phyloP scores from a whole-genome alignment of 2,888 invertebrate genomes.

The Pasiphila rectangulata region DNA sequence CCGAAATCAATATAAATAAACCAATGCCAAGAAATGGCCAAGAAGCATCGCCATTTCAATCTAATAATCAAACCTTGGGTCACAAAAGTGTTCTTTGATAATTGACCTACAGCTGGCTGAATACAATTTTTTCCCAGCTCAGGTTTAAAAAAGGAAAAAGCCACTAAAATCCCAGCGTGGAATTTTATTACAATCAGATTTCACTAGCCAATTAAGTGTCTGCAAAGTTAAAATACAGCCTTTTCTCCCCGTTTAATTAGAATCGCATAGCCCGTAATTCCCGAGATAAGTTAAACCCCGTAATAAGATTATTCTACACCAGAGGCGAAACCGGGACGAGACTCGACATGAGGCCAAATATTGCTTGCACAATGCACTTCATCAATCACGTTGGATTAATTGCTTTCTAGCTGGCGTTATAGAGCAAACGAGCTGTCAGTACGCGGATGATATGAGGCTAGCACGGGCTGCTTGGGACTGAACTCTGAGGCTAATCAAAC shows the following conservation, averaged over 20 bases:
- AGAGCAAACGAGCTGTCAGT: conserved; percentile 51
- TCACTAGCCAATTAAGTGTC: conserved; percentile 25
- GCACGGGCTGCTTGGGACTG: conserved; percentile 26
- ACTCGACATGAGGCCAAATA: conserved; percentile 29
- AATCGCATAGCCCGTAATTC: conserved; percentile 28
- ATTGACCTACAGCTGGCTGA: conserved; percentile 20
- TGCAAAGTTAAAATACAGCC: conserved; percentile 24
- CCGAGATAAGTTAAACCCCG: conserved; percentile 23
- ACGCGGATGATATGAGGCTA: conserved; percentile 48
- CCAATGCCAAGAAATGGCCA: background rate
- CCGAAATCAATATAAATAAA: too few relatives aligned
- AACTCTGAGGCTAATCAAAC: conserved; percentile 4
- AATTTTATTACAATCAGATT: conserved; percentile 24
- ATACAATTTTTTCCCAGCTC: conserved; percentile 3
- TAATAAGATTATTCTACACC: conserved; percentile 28
- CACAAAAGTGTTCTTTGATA: conserved; percentile 15
- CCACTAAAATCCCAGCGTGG: conserved; percentile 14
- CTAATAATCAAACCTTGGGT: conserved; percentile 4
- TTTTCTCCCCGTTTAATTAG: conserved; percentile 27
- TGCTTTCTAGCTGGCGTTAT: conserved; percentile 46
- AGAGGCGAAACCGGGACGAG: conserved; percentile 16
- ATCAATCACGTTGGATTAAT: conserved; percentile 54
- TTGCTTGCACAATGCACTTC: conserved; percentile 43
- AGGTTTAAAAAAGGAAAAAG: conserved; percentile 16
- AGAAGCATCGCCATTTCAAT: background rate